phyloP scores from a whole-genome alignment of 2,797 vertebrate species.

The Acridotheres tristis region DNA sequence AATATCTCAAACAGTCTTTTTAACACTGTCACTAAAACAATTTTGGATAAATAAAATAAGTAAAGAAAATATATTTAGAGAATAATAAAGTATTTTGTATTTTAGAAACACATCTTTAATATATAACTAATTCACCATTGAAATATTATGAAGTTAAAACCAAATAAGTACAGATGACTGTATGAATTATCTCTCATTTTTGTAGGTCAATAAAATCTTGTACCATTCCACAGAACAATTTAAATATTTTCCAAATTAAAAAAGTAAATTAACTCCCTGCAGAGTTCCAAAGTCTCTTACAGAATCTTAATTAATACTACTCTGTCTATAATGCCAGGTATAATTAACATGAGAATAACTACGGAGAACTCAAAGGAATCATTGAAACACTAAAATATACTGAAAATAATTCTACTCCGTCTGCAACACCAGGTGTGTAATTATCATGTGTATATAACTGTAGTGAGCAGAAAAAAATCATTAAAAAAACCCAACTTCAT shows the following conservation, averaged over 20 bases:
- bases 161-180: background rate
- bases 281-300: background rate
- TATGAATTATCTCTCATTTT: background rate
- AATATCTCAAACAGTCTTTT: background rate
- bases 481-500: background rate
- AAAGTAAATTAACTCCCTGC: background rate
- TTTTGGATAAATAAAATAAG: background rate
- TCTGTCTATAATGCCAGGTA: background rate
- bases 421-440: constrained; percentile 9
- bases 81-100: background rate
- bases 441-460: background rate
- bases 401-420: background rate
- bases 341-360: background rate
- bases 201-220: background rate
- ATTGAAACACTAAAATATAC: background rate
- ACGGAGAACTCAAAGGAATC: background rate
- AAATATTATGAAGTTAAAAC: background rate
- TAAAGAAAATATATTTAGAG: background rate
- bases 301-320: constrained; percentile 1
- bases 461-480: background rate
- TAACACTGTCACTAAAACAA: background rate
- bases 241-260: background rate
- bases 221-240: background rate
- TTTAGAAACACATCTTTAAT: background rate
- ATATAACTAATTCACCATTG: background rate